These are phyloP conservation scores for Eilema depressum DNA, from an alignment of 2,888 invertebrate species.

Conservation along the genomic window DNA sequence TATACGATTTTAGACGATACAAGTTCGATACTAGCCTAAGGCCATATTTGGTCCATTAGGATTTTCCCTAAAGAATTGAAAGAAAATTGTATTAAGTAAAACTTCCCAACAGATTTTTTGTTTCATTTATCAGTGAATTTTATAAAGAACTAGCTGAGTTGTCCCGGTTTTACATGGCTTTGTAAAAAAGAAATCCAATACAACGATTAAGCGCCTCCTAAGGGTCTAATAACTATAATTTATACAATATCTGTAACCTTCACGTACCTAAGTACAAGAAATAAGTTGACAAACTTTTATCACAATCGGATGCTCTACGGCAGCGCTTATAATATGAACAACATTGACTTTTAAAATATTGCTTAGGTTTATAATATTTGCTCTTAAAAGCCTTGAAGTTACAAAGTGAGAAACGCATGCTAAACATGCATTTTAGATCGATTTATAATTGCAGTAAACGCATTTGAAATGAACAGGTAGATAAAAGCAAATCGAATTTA, in stretches of 20 bases:
- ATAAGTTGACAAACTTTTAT: too few relatives aligned
- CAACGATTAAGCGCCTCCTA: too few relatives aligned
- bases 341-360: not conserved
- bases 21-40: not conserved
- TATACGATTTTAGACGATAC: not conserved
- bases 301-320: not conserved
- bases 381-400: not conserved
- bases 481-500: not conserved
- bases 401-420: not conserved
- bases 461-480: not conserved
- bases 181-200: too few relatives aligned
- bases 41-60: not conserved
- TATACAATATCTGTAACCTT: too few relatives aligned
- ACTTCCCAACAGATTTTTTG: too few relatives aligned
- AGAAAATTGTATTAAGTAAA: not conserved
- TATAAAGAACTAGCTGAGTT: not conserved
- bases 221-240: too few relatives aligned
- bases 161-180: not conserved
- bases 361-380: not conserved
- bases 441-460: not conserved
- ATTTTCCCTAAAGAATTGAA: too few relatives aligned
- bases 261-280: too few relatives aligned
- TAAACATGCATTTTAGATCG: not conserved
- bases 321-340: not conserved
- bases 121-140: too few relatives aligned